Evolutionary conservation across 2,797 vertebrate species (phyloP), one percentile per base, ranked within the genome.

Genomic region (Salarias fasciatus): DNA sequence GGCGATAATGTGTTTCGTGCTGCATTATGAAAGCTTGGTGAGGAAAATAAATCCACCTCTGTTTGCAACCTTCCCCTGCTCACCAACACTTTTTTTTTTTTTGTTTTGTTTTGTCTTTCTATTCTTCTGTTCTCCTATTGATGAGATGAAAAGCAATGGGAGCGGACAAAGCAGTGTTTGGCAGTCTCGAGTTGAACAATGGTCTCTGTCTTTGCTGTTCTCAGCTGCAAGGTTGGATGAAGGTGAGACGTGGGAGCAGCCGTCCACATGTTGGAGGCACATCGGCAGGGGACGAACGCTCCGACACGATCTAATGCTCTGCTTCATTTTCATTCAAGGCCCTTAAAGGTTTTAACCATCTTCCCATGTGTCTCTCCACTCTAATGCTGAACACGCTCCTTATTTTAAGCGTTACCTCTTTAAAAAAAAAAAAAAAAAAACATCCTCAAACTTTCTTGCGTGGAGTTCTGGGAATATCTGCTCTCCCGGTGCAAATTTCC

Each of bases 1-100:
- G 59, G 56, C 41, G 54, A 72, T 79, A 78, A 88, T 73, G 74
- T 66, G 33, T 70, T 86, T 75, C 74, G 67, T 79, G 63, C 52
- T 15, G 3, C 68, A 63, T 68, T 64, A 60, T 0, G 8, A 65
- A 77, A 70, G 54, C 53, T 74, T 29, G 30, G 38, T 62, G 70
- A 60, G 52, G 30, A 71, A 77, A 84, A 84, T 64, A 77, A 70
- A 80, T 64, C 57, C 58, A 57, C 59, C 35, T 45, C 47, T 14
- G 46, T 66, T 36, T 69, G 59, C 64, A 44, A 52, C 9, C 35
- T 47, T 53, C 51, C 53, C 24, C 53, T 15, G 63, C 3, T 68
- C 36, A 41, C 56, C 30, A 5, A 14, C 61, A 59, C 30, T 15
- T 35, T 35, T n/a, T n/a, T n/a, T n/a, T n/a, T n/a, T n/a, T n/a